A percentile compares a stretch with the other conserved stretches of the same genome.
Conservation (phyloP, 2,888 invertebrate genomes). For the Venusia cambrica region DNA sequence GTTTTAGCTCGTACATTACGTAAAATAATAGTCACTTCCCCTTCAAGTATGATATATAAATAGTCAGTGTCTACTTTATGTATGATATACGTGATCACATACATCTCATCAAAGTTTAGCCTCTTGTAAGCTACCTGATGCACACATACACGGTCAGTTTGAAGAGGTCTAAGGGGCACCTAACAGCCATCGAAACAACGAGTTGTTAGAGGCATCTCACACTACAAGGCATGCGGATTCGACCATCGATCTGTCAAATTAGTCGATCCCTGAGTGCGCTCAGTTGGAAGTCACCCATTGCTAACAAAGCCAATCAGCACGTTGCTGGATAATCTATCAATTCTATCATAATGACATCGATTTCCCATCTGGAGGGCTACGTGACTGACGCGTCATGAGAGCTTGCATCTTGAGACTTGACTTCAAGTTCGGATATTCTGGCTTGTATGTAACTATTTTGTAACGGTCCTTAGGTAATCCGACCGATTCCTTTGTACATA, state of each 20-base stretch:
- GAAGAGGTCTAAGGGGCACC: constrained; percentile 8
- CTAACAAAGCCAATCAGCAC: constrained; percentile 79
- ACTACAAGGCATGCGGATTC: constrained; percentile 42
- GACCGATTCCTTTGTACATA: no score
- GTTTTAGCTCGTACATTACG: no score
- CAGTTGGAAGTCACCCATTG: constrained; percentile 61
- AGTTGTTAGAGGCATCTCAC: constrained; percentile 61
- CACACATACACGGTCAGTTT: constrained; percentile 1
- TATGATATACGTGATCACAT: no score
- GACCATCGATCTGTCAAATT: constrained; percentile 78
- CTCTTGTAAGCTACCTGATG: no score
- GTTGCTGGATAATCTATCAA: constrained; percentile 75
- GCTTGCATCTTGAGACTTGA: constrained; percentile 45
- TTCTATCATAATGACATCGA: constrained; percentile 79
- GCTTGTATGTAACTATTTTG: no score
- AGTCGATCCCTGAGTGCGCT: constrained; percentile 57
- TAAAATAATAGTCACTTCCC: no score
- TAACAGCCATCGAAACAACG: constrained; percentile 30
- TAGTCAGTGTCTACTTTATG: no score
- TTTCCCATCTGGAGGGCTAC: constrained; percentile 65
- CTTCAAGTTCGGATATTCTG: constrained; percentile 17
- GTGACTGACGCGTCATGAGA: constrained; percentile 51
- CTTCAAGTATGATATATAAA: no score
- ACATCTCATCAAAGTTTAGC: no score
- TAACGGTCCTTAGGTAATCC: no score